These are phyloP conservation scores for Strix aluco DNA, from an alignment of 2,113 vertebrate genomes.

Conservation along the genomic window DNA sequence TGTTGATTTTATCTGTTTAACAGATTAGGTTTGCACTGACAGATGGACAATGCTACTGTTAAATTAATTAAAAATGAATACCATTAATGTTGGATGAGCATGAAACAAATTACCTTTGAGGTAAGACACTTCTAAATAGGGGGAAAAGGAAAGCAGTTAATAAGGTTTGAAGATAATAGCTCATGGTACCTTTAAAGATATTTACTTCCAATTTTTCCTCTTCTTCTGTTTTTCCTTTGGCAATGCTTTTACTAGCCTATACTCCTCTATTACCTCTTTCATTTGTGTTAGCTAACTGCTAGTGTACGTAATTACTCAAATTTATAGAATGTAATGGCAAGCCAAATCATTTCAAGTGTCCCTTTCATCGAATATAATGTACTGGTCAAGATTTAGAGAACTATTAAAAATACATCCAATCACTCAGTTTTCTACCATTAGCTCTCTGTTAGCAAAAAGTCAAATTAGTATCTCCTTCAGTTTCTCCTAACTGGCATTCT, in stretches of 20 bases:
- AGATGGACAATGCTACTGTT: constrained; percentile 58
- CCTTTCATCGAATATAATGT: not conserved
- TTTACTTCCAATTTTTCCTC: not conserved
- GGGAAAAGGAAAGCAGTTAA: not conserved
- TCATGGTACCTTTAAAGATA: not conserved
- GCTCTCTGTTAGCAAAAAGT: not conserved
- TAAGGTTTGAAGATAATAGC: not conserved
- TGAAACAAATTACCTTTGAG: constrained; percentile 63
- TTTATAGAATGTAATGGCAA: not conserved
- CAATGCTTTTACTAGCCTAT: not conserved
- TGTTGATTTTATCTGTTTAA: constrained; percentile 61
- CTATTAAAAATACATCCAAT: constrained; percentile 13
- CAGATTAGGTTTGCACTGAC: constrained; percentile 59
- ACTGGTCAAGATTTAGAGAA: constrained; percentile 19
- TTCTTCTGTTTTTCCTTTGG: not conserved
- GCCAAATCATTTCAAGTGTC: not conserved
- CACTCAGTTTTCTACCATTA: not conserved
- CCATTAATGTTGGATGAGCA: constrained; percentile 56
- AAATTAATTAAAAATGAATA: constrained; percentile 69
- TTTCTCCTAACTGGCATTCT: not conserved
- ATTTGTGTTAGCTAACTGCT: constrained; percentile 3
- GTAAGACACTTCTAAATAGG: constrained; percentile 33
- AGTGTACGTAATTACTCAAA: not conserved
- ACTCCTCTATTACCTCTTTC: not conserved
- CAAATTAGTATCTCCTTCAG: not conserved